Evolutionary conservation across 2,113 vertebrate species (phyloP), one percentile per base, ranked within the genome.

Genomic region (Aramus guarauna): DNA sequence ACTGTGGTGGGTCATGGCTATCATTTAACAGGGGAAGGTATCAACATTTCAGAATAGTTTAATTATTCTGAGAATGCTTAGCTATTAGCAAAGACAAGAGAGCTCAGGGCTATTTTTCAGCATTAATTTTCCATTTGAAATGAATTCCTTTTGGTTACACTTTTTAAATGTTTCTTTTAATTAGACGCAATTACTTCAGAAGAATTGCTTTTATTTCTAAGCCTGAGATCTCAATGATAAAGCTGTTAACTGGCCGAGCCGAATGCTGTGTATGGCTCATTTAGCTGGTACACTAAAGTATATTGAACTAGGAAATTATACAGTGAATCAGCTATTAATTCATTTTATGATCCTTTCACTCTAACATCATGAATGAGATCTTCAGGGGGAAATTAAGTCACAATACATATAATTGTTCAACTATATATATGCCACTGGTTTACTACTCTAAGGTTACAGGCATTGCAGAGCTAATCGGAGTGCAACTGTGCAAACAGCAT

Each of bases 121-220:
- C 98, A 98, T 98, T 98, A 98, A 98, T 98, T 98, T 98, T 98
- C 98, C 98, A 98, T 98, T 98, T 98, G 98, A 98, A 98, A 98
- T 98, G 98, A 98, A 98, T 98, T 98, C 98, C 98, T 98, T 98
- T 98, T 98, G 98, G 98, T 98, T 98, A 98, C 98, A 98, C 98
- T 98, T 98, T 98, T 98, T 98, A 98, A 98, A 98, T 98, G 98
- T 98, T 98, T 98, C 98, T 98, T 98, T 98, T 98, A 98, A 98
- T 98, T 98, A 98, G 98, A 98, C 98, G 95, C 98, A 98, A 98
- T 98, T 98, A 98, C 98, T 98, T 98, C 98, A 98, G 98, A 98
- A 98, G 98, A 98, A 98, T 98, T 98, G 98, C 98, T 98, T 98
- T 98, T 98, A 98, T 98, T 98, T 98, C 98, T 98, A 98, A 98